Evolutionary conservation across 2,888 invertebrate species (phyloP).

Genomic region (Lucinisca nassula): DNA sequence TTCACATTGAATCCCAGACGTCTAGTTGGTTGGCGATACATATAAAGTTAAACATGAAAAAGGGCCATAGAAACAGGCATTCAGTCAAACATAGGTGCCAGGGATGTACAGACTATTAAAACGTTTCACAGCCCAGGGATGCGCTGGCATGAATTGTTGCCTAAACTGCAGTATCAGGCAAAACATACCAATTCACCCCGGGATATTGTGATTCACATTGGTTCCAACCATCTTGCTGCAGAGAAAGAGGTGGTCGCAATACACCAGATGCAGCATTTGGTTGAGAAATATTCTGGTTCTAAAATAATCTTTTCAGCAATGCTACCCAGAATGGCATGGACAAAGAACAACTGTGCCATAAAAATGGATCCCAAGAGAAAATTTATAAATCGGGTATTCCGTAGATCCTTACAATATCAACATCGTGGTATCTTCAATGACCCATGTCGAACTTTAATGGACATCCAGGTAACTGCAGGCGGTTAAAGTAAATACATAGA

Average conservation of each 20-base stretch:
- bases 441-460: no score
- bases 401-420: not conserved
- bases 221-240: not conserved
- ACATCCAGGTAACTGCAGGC: no score
- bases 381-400: not conserved
- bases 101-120: not conserved
- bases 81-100: not conserved
- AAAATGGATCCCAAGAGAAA: not conserved
- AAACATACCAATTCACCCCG: not conserved
- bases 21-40: not conserved
- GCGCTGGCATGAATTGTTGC: not conserved
- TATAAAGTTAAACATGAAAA: not conserved
- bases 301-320: not conserved
- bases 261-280: not conserved
- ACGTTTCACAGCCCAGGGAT: not conserved
- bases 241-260: not conserved
- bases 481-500: no score
- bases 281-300: not conserved
- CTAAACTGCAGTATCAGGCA: not conserved
- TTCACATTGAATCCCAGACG: not conserved
- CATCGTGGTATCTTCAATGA: not conserved
- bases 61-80: not conserved
- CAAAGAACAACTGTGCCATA: not conserved
- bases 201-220: not conserved
- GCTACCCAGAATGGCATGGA: not conserved